A percentile compares a stretch with the other conserved stretches of the same genome.
Evolutionary conservation across 1,140 invertebrate genomes (phyloP).

Genomic region (Trinorchestia longiramus): DNA sequence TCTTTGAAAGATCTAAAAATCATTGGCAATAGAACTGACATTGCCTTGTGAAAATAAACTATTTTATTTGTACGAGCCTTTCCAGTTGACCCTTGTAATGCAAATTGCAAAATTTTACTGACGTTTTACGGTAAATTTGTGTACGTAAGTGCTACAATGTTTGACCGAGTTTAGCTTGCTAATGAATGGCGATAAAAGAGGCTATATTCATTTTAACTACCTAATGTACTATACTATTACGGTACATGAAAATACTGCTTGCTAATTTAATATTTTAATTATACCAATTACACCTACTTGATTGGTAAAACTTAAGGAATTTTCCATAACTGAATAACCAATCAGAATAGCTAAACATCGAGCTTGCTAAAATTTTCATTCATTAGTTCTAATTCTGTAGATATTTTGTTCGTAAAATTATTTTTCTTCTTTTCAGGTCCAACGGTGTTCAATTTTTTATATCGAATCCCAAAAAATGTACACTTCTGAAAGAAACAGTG

Average conservation of each 20-base stretch:
- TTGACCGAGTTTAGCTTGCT: no score
- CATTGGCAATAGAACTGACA: background rate
- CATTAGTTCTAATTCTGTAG: background rate
- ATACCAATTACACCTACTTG: no score
- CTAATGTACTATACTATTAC: no score
- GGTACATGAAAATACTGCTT: no score
- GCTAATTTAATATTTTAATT: no score
- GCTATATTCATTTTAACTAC: no score
- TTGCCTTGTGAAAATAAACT: background rate
- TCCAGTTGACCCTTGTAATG: background rate
- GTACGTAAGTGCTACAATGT: no score
- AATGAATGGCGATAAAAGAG: no score
- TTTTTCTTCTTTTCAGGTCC: background rate
- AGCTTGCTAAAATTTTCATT: background rate
- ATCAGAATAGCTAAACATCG: background rate
- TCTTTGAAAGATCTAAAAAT: background rate
- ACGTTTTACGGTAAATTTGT: no score
- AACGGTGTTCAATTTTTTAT: background rate
- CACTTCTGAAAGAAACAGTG: background rate
- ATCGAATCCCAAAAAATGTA: slow-evolving; percentile 3
- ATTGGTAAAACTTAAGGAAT: no score
- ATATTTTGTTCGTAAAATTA: background rate
- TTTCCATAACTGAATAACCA: background rate
- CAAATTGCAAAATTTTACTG: background rate
- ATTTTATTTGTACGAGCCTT: background rate